Percentiles rank a stretch among this genome's conserved stretches.
Conservation (phyloP, 1,140 invertebrate genomes). For the Trichomalopsis sarcophagae region DNA sequence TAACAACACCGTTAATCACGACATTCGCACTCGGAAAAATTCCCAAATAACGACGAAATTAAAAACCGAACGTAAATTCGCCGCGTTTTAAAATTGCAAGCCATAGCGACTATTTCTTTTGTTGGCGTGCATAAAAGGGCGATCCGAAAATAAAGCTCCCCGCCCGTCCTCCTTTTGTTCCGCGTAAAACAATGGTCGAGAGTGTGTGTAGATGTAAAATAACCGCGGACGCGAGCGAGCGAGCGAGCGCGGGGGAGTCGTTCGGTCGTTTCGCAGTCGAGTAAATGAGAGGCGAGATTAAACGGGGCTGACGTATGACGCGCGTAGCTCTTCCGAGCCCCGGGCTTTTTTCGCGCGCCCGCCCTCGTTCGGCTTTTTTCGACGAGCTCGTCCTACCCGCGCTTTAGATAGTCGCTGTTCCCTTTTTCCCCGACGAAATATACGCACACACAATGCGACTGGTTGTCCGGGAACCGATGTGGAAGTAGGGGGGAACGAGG, state of each 20-base stretch:
- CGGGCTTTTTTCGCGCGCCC: conserved; percentile 49
- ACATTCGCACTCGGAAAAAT: not conserved
- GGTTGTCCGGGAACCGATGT: not conserved
- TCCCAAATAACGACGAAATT: not conserved
- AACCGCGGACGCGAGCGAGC: conserved; percentile 55
- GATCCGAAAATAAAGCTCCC: conserved; percentile 31
- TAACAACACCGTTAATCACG: too few species aligned
- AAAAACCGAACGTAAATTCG: not conserved
- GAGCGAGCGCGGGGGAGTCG: conserved; percentile 56
- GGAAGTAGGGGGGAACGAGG: not conserved
- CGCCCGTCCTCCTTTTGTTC: conserved; percentile 22
- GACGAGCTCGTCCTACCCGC: conserved; percentile 30
- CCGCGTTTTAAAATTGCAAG: not conserved
- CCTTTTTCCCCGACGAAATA: conserved; percentile 33
- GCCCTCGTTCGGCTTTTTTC: conserved; percentile 23
- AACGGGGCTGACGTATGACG: conserved; percentile 68
- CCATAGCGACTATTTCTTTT: conserved; percentile 14
- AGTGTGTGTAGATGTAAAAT: conserved; percentile 45
- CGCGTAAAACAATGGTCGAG: conserved; percentile 37
- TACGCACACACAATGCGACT: conserved; percentile 33
- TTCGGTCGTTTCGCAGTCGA: conserved; percentile 66
- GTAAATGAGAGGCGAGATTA: conserved; percentile 71
- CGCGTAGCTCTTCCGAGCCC: conserved; percentile 53
- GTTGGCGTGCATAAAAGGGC: conserved; percentile 12
- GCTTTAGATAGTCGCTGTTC: conserved; percentile 55